These are phyloP conservation scores for Drosophila subobscura DNA, from an alignment of 1,140 invertebrate genomes.

Conservation along the genomic window DNA sequence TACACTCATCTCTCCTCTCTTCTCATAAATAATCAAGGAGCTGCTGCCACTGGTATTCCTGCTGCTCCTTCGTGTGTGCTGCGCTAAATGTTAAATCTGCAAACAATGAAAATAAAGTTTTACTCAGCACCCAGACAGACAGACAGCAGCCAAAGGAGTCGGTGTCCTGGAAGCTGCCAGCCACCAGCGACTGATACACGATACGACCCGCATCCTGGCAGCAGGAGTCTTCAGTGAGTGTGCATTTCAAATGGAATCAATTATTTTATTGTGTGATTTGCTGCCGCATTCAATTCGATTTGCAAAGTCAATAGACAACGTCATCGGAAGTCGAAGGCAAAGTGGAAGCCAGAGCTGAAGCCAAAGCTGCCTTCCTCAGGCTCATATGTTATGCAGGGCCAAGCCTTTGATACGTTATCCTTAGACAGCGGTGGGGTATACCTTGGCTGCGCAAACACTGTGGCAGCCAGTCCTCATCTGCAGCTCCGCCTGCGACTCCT, in stretches of 20 bases:
- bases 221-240: constrained; percentile 38
- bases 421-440: constrained; percentile 16
- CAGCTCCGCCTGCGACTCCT: constrained; percentile 19
- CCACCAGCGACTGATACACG: constrained; percentile 1
- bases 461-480: background rate
- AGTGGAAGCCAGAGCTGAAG: constrained; percentile 41
- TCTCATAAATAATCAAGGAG: constrained; percentile 45
- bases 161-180: constrained; percentile 4
- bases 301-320: constrained; percentile 68
- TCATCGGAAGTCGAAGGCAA: constrained; percentile 45
- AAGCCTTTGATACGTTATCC: constrained; percentile 57
- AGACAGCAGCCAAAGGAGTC: constrained; percentile 43
- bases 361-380: constrained; percentile 32
- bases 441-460: constrained; percentile 69
- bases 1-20: too few relatives aligned
- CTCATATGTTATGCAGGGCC: constrained; percentile 70
- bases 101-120: constrained; percentile 79
- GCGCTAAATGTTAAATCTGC: constrained; percentile 70
- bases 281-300: constrained; percentile 70
- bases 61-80: constrained; percentile 28
- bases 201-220: constrained; percentile 64
- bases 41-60: background rate
- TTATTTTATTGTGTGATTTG: constrained; percentile 82
- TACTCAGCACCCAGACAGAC: constrained; percentile 53
- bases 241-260: constrained; percentile 81